Base-by-base conservation (phyloP, 2,113 vertebrate species). In the Solea senegalensis region DNA sequence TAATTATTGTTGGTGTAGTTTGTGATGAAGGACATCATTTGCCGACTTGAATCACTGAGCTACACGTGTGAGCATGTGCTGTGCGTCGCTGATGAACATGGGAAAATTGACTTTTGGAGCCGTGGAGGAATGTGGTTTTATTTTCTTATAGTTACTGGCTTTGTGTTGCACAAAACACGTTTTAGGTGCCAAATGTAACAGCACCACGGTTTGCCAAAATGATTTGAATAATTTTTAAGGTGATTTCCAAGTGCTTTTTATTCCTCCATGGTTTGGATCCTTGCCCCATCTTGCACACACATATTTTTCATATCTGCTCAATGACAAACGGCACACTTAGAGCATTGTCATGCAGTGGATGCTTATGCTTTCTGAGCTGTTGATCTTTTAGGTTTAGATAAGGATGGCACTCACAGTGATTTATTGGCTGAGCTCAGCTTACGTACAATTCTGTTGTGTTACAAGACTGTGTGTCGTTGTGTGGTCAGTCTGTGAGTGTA, bases 391-490 rank as follows among this genome's bases (percentile, higher is more conserved):
- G 86, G 59, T 79, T 69, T 82, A 88, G 82, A 84, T 84, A 69
- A 86, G 75, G 71, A 70, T 86, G 84, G 71, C 80, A 80, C 88
- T 90, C 75, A 80, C 91, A 76, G 78, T 84, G 63, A 85, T 84
- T 74, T 82, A 85, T 83, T 77, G 68, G 76, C 82, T 55, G 52
- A 74, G 49, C 69, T 87, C 74, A 70, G 78, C 69, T 62, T 82
- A 14, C 49, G 57, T 70, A 72, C 77, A 76, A 65, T 64, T 86
- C 69, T 70, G 64, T 85, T 88, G 82, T 90, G 76, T 82, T 75
- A 71, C 68, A 59, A 63, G 71, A 1, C 66, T 60, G 55, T 13
- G 48, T 76, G 78, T 80, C 65, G 53, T 81, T 45, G 58, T 62
- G 65, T 81, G 74, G 64, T 59, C 62, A 69, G 65, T 68, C 48